Conservation (phyloP, 1,140 invertebrate species). For the Trinorchestia longiramus region DNA sequence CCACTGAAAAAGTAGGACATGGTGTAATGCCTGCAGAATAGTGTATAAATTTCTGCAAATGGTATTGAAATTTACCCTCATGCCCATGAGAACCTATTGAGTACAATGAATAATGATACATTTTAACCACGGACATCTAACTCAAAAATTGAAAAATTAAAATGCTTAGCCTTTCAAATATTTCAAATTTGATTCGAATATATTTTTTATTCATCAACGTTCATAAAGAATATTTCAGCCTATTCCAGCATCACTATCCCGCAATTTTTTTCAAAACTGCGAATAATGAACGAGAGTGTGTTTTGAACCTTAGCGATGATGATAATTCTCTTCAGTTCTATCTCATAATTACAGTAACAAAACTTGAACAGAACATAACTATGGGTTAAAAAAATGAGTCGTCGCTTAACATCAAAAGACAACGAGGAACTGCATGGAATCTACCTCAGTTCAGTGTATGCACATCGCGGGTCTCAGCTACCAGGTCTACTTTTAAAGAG, state of each 20-base stretch:
- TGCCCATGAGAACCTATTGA: not conserved
- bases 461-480: not conserved
- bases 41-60: too few species aligned
- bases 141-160: not conserved
- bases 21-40: too few species aligned
- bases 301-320: not conserved
- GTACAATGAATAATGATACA: not conserved
- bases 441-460: not conserved
- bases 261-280: not conserved
- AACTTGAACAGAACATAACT: not conserved
- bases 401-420: not conserved
- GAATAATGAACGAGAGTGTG: not conserved
- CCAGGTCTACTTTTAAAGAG: conserved; percentile 1
- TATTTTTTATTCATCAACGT: not conserved
- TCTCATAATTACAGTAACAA: not conserved
- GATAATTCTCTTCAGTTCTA: not conserved
- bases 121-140: not conserved
- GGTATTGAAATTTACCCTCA: not conserved
- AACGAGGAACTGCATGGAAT: not conserved
- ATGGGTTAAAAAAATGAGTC: not conserved
- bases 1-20: too few species aligned
- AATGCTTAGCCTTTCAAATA: not conserved
- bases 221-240: not conserved
- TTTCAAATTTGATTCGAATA: not conserved
- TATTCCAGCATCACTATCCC: not conserved